Percentiles rank a stretch among this genome's conserved stretches.
These are phyloP conservation scores for Bruchidius siliquastri DNA, from an alignment of 2,888 invertebrate species.

Conservation along the genomic window DNA sequence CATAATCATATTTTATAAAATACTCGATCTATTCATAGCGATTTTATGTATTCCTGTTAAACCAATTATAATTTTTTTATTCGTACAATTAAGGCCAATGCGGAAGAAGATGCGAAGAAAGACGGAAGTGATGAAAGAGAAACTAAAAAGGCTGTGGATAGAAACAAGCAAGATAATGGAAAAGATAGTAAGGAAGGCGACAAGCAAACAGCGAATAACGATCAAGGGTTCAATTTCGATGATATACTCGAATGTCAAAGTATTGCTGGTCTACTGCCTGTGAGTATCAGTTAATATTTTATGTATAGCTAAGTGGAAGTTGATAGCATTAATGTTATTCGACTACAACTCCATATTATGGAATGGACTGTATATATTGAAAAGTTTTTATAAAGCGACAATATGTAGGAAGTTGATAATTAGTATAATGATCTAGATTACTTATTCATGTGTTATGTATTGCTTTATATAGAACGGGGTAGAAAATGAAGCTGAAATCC, in stretches of 20 bases:
- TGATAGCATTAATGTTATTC: no score
- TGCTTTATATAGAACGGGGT: conserved; percentile 56
- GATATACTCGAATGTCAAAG: conserved; percentile 79
- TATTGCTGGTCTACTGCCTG: conserved; percentile 68
- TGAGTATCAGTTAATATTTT: no score
- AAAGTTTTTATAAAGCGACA: no score
- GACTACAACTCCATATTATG: no score
- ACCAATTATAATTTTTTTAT: no score
- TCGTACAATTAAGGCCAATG: background rate
- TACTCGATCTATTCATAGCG: no score
- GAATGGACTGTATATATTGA: no score
- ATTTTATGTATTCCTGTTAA: no score
- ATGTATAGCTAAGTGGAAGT: no score
- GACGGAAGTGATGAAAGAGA: background rate
- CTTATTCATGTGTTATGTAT: background rate
- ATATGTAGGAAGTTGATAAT: no score
- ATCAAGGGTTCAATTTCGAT: conserved; percentile 69
- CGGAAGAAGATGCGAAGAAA: background rate
- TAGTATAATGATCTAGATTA: no score
- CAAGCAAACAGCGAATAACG: conserved; percentile 15
- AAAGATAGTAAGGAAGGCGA: conserved; percentile 4
- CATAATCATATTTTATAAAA: no score
- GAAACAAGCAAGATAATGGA: conserved; percentile 17
- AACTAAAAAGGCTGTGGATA: background rate
- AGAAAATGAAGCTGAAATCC: conserved; percentile 46